phyloP scores from a whole-genome alignment of 2,113 vertebrate genomes.

The Choloepus hoffmanni region DNA sequence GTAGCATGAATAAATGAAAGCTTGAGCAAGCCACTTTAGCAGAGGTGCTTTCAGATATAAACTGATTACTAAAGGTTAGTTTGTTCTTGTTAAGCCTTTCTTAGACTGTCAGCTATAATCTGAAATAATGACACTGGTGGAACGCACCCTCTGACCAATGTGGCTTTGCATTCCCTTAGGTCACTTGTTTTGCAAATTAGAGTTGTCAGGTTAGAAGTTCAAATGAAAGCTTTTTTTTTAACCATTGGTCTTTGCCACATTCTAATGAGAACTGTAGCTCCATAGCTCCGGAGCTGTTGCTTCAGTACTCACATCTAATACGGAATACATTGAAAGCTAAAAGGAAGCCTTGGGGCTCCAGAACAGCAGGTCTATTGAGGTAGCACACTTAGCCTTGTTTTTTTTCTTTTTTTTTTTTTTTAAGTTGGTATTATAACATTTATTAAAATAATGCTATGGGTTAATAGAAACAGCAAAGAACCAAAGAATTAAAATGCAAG shows the following conservation, averaged over 20 bases:
- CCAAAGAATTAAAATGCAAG: no score
- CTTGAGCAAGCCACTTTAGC: neutral
- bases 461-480: no score
- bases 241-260: slow-evolving; percentile 54
- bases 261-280: slow-evolving; percentile 51
- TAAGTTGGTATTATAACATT: no score
- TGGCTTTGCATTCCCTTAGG: neutral
- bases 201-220: slow-evolving; percentile 68
- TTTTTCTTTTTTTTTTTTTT: no score
- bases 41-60: slow-evolving; percentile 51
- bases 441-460: no score
- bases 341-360: slow-evolving; percentile 17
- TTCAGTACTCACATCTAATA: slow-evolving; percentile 22
- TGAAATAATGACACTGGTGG: slow-evolving; percentile 13
- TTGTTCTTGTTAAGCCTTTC: slow-evolving; percentile 58
- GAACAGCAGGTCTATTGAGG: slow-evolving; percentile 38
- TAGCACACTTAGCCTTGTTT: neutral
- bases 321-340: slow-evolving; percentile 55
- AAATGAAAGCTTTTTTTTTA: slow-evolving; percentile 13
- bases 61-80: slow-evolving; percentile 52
- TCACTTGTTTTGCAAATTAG: slow-evolving; percentile 69
- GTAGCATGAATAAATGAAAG: neutral
- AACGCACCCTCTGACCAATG: neutral
- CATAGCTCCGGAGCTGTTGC: slow-evolving; percentile 5
- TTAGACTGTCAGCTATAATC: slow-evolving; percentile 23